phyloP scores from a whole-genome alignment of 2,888 invertebrate genomes.

The Trichogramma evanescens region DNA sequence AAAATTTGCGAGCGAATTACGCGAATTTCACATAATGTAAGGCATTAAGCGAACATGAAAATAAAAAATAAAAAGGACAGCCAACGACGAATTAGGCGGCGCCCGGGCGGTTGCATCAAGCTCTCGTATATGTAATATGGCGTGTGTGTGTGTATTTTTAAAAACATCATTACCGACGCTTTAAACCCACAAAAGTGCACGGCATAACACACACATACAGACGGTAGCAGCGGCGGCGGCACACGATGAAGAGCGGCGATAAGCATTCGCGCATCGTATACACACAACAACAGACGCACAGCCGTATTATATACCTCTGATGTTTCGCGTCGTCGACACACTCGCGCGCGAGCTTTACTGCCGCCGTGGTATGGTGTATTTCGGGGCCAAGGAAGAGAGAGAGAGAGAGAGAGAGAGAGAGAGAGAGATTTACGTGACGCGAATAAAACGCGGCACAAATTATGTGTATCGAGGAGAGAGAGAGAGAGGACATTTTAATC shows the following conservation, averaged over 20 bases:
- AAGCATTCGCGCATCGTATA: neutral
- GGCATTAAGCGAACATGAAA: too few relatives aligned
- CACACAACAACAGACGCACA: neutral
- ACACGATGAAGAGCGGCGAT: constrained; percentile 16
- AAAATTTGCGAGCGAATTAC: too few relatives aligned
- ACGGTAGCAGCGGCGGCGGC: neutral
- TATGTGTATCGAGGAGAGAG: too few relatives aligned
- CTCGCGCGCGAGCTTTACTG: constrained; percentile 21
- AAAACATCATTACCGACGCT: constrained; percentile 25
- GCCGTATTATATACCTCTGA: neutral
- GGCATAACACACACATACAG: too few relatives aligned
- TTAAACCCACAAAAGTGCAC: neutral
- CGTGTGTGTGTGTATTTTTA: constrained; percentile 18
- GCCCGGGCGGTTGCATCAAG: too few relatives aligned
- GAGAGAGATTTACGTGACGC: constrained; percentile 26
- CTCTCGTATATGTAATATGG: too few relatives aligned
- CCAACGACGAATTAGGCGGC: too few relatives aligned
- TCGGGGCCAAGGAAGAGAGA: too few relatives aligned
- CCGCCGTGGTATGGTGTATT: constrained; percentile 3
- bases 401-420: constrained; percentile 23
- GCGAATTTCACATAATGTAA: too few relatives aligned
- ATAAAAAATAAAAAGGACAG: too few relatives aligned
- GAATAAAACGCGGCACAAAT: constrained; percentile 12
- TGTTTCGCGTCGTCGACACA: constrained; percentile 15
- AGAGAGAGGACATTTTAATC: too few relatives aligned